phyloP scores from a whole-genome alignment of 2,113 vertebrate species.

The Psephotus haematonotus region DNA sequence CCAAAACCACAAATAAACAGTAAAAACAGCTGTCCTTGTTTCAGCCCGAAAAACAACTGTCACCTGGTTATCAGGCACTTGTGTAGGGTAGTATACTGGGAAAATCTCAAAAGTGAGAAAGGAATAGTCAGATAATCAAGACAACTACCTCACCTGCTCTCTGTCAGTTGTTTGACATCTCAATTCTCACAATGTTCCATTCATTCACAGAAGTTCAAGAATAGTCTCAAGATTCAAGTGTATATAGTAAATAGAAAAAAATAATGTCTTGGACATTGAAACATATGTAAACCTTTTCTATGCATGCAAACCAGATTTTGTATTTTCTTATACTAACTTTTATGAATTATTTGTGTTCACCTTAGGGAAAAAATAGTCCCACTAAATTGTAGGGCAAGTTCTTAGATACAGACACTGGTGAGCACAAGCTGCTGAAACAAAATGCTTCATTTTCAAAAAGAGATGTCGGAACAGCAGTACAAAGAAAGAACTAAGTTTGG shows the following conservation, averaged over 20 bases:
- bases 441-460: neutral
- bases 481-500: neutral
- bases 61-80: neutral
- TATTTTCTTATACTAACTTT: neutral
- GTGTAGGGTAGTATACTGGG: neutral
- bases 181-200: neutral
- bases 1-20: neutral
- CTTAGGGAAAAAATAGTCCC: neutral
- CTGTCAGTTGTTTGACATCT: neutral
- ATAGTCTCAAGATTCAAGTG: neutral
- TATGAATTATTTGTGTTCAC: neutral
- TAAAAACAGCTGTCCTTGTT: neutral
- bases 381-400: neutral
- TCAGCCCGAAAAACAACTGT: neutral
- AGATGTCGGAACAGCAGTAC: neutral
- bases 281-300: fast-evolving
- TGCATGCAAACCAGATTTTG: neutral
- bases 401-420: neutral
- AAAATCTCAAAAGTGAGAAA: neutral
- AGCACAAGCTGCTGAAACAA: neutral
- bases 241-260: neutral
- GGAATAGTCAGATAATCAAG: neutral
- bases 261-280: fast-evolving
- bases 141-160: neutral
- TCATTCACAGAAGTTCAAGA: neutral